Evolutionary conservation across 1,140 invertebrate species (phyloP).

Genomic region (Mizuhopecten yessoensis): DNA sequence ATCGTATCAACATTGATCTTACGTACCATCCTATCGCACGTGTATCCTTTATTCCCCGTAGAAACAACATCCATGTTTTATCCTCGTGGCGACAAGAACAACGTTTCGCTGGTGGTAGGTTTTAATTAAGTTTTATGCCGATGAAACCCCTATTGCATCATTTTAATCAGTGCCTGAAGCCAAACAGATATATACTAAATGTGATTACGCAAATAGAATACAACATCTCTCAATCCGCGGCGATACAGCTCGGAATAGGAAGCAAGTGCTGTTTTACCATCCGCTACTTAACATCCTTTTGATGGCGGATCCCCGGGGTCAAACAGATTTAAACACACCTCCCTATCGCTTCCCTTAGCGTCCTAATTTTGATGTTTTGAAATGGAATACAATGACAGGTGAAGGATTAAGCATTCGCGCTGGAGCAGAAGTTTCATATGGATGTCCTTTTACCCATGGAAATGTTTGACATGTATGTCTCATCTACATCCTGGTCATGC

Average conservation of each 20-base stretch:
- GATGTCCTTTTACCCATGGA: background rate
- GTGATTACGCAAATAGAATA: background rate
- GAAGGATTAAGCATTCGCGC: background rate
- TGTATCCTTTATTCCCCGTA: conserved; percentile 1
- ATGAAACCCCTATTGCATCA: conserved; percentile 37
- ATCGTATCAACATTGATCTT: background rate
- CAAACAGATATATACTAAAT: background rate
- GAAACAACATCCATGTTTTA: background rate
- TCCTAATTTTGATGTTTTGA: background rate
- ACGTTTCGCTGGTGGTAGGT: background rate
- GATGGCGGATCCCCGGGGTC: background rate
- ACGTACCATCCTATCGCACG: background rate
- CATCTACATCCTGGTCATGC: conserved; percentile 15
- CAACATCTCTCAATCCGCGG: conserved; percentile 1
- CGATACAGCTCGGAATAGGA: background rate
- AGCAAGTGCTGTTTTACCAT: background rate
- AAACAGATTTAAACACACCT: background rate
- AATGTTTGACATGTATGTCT: background rate
- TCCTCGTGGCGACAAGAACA: background rate
- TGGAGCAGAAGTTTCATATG: background rate
- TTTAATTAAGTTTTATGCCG: conserved; percentile 26
- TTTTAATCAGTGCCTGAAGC: background rate
- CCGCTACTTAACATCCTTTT: conserved; percentile 11
- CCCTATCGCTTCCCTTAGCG: background rate
- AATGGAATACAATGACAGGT: background rate